A percentile compares a stretch with the other conserved stretches of the same genome.
Evolutionary conservation across 37 sponge, comb jelly and placozoan species (phyloP).

Genomic region (Tethya wilhelma): DNA sequence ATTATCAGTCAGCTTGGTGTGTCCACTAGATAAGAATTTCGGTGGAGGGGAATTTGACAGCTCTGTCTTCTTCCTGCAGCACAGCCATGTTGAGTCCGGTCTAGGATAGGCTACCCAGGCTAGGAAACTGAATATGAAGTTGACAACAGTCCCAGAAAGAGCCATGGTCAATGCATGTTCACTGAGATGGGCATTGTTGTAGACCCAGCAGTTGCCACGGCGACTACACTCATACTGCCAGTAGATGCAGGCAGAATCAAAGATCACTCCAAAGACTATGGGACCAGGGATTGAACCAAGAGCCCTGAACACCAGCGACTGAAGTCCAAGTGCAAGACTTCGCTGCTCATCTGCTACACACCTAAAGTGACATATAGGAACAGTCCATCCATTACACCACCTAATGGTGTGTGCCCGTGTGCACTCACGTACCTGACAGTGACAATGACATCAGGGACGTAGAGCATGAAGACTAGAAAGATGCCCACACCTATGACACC

Average conservation of each 20-base stretch:
- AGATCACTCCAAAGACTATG: conserved; percentile 61
- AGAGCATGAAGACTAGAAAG: conserved; percentile 28
- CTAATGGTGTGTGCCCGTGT: conserved; percentile 12
- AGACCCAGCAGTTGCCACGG: conserved; percentile 77
- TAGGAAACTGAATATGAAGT: conserved; percentile 11
- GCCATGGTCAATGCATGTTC: conserved; percentile 1
- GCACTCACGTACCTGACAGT: conserved; percentile 50
- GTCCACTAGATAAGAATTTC: not conserved
- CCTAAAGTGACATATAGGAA: conserved; percentile 33
- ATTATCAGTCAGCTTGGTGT: too few species aligned
- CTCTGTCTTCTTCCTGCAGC: not conserved
- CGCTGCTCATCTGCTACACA: conserved; percentile 78
- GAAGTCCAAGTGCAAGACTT: conserved; percentile 58
- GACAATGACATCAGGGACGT: conserved; percentile 26
- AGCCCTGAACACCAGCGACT: conserved; percentile 52
- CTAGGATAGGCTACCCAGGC: conserved; percentile 25
- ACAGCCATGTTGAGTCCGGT: not conserved
- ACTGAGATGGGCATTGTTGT: conserved; percentile 53
- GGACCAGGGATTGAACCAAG: conserved; percentile 76
- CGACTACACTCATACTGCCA: conserved; percentile 54
- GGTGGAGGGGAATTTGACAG: not conserved
- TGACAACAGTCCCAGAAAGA: not conserved
- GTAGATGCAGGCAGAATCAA: conserved; percentile 62
- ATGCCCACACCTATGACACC: conserved; percentile 22
- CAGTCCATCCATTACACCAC: conserved; percentile 25